A percentile compares a stretch with the other conserved stretches of the same genome.
These are phyloP conservation scores for Leuciscus waleckii DNA, from an alignment of 2,797 vertebrate genomes.

Conservation along the genomic window DNA sequence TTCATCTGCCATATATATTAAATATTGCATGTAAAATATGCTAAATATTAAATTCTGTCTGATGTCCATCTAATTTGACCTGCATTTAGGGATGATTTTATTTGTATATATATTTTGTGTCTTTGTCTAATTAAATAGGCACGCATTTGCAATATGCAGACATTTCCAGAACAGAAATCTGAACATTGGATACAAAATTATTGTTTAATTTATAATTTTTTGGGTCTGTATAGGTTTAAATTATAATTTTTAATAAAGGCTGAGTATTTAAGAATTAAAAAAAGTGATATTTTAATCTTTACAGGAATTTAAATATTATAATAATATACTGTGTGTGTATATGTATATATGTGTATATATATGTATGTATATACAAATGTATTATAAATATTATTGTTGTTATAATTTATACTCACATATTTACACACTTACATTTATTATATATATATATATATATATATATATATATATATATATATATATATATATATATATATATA, in stretches of 20 bases:
- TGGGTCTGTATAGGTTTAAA: slow-evolving; percentile 47
- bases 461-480: too few relatives aligned
- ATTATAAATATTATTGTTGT: too few relatives aligned
- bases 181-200: not conserved
- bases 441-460: rapidly evolving
- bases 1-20: not conserved
- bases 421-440: too few relatives aligned
- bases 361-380: too few relatives aligned
- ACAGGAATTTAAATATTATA: not conserved
- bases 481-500: too few relatives aligned
- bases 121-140: not conserved
- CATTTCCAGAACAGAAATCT: not conserved
- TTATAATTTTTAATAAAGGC: not conserved
- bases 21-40: not conserved
- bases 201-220: slow-evolving; percentile 63
- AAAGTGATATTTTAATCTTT: not conserved
- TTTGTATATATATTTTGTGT: not conserved
- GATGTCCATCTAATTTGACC: too few relatives aligned
- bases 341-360: too few relatives aligned
- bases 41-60: too few relatives aligned
- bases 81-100: not conserved
- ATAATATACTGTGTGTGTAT: not conserved
- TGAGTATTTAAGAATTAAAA: not conserved
- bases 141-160: not conserved
- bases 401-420: too few relatives aligned